Base-by-base conservation (phyloP, 2,888 invertebrate species). In the Nephrotoma appendiculata region DNA sequence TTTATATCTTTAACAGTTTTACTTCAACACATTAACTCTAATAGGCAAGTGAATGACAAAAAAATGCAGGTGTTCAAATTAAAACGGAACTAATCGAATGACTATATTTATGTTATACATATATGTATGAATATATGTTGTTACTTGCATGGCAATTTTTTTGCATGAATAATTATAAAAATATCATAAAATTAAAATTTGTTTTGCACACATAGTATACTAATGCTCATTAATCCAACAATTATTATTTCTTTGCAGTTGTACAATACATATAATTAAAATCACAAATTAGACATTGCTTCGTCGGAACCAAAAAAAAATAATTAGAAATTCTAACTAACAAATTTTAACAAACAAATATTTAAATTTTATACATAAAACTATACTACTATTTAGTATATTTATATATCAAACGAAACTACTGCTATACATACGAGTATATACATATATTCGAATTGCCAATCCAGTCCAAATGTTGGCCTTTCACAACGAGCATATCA, bases 401-500 rank as follows among this genome's bases (percentile, higher is more conserved):
- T 6, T 48, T 15, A 31, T 31, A 19, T 71, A 71, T 71, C 71
- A 71, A 71, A 31, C 31, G 31, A 31, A 71, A 71, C 71, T 31
- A 71, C 31, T 71, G 15, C 52, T 15, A 31, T 31, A 86, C 57
- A 52, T 42, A 88, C 88, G 88, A 88, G 6, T n/a, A 52, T 5
- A 52, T 19, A 19, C 19, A 19, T 52, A 52, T 11, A 15, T 71
- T 71, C 12, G 4, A 71, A 71, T 19, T 71, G 71, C 31, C 71
- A 71, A 31, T 71, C 71, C 71, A 71, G 71, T 71, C 88, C 89
- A 90, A 91, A 91, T 91, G 91, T 90, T 91, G 91, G 91, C 91
- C 91, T 91, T 91, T 89, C 91, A 91, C 89, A 91, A 91, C 89
- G 91, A 91, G 89, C 91, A 91, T 88, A 91, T 91, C 89, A 91